These are phyloP conservation scores for Asobara japonica DNA, from an alignment of 1,140 invertebrate species.

Conservation along the genomic window DNA sequence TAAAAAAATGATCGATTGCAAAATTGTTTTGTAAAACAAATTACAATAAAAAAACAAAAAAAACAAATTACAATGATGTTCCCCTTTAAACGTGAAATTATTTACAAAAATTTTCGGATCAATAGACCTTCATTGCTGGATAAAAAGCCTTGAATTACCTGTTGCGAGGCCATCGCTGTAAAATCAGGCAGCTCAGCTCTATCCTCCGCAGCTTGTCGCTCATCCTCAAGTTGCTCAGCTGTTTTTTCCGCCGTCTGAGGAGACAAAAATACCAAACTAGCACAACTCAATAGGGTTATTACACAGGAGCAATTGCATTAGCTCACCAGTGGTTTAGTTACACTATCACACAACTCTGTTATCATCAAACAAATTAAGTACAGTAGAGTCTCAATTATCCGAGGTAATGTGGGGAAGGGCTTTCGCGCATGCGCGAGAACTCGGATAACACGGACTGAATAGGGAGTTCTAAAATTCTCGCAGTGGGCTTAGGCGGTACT, in stretches of 20 bases:
- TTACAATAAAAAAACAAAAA: too few species aligned
- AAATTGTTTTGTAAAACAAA: too few species aligned
- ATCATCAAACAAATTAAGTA: too few species aligned
- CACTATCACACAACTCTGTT: background rate
- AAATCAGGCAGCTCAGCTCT: constrained; percentile 64
- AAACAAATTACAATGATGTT: too few species aligned
- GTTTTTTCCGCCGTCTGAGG: constrained; percentile 60
- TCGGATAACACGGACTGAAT: too few species aligned
- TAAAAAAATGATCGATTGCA: too few species aligned
- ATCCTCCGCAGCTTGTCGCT: constrained; percentile 63
- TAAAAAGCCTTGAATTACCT: constrained; percentile 56
- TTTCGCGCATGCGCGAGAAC: too few species aligned
- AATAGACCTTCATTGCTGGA: background rate
- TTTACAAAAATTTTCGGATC: background rate
- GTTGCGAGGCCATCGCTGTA: constrained; percentile 64
- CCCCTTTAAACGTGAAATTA: background rate
- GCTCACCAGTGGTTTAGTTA: background rate
- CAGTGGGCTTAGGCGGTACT: too few species aligned
- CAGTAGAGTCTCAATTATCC: too few species aligned
- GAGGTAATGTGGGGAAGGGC: too few species aligned
- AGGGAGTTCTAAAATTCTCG: too few species aligned
- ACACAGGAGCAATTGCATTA: background rate
- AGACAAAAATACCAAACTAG: constrained; percentile 25
- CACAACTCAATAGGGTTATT: constrained; percentile 23
- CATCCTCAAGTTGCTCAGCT: constrained; percentile 62